Percentiles rank a stretch among this genome's conserved stretches.
phyloP scores from a whole-genome alignment of 2,888 invertebrate genomes.

The Hybos culiciformis region DNA sequence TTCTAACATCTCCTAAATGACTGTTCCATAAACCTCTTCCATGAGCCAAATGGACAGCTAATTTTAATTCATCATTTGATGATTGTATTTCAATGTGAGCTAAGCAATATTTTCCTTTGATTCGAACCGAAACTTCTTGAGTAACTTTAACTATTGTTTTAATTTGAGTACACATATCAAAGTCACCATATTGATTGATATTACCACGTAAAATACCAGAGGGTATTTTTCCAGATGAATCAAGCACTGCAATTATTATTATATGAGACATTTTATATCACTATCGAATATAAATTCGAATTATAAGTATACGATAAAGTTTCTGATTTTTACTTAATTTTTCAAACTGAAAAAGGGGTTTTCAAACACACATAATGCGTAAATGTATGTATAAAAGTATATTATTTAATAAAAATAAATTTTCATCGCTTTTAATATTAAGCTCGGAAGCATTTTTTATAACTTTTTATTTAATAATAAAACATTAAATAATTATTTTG shows the following conservation, averaged over 20 bases:
- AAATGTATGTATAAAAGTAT: too few relatives aligned
- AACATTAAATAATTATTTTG: too few relatives aligned
- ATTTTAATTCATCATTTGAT: slow-evolving; percentile 42
- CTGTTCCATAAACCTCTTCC: slow-evolving; percentile 50
- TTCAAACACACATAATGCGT: too few relatives aligned
- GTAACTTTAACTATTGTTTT: slow-evolving; percentile 45
- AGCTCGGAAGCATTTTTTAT: too few relatives aligned
- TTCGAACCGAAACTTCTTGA: slow-evolving; percentile 43
- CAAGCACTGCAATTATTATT: slow-evolving; percentile 43
- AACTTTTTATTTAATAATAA: too few relatives aligned
- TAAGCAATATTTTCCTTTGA: slow-evolving; percentile 56
- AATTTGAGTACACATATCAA: slow-evolving; percentile 48
- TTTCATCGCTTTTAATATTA: neutral
- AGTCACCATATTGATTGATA: slow-evolving; percentile 57
- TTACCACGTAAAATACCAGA: slow-evolving; percentile 55
- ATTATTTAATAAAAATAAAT: neutral
- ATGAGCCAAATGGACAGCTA: slow-evolving; percentile 50
- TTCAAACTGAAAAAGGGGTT: too few relatives aligned
- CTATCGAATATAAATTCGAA: too few relatives aligned
- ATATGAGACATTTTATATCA: neutral
- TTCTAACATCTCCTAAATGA: slow-evolving; percentile 46
- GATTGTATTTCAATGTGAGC: slow-evolving; percentile 50
- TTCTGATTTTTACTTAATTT: too few relatives aligned
- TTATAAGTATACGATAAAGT: too few relatives aligned
- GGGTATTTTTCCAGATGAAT: slow-evolving; percentile 56